These are phyloP conservation scores for Paguma larvata DNA, from an alignment of 2,797 vertebrate species.

Conservation along the genomic window DNA sequence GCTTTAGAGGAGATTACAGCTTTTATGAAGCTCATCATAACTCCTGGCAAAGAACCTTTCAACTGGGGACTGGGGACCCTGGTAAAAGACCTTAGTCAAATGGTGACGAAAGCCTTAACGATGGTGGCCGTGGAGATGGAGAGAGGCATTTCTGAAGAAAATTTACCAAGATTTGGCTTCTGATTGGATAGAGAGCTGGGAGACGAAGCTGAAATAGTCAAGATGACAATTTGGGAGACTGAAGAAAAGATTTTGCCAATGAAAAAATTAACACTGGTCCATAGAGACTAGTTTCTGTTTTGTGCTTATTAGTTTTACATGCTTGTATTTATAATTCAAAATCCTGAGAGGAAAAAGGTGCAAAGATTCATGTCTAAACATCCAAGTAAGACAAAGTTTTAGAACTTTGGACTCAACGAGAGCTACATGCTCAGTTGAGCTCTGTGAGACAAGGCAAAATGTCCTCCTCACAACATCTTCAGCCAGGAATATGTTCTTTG, in stretches of 20 bases:
- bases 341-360: neutral
- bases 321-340: constrained; percentile 47
- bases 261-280: neutral
- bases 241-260: neutral
- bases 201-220: neutral
- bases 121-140: neutral
- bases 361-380: constrained; percentile 36
- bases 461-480: constrained; percentile 49
- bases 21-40: neutral
- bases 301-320: constrained; percentile 16
- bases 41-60: neutral
- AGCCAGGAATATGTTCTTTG: constrained; percentile 77
- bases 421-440: constrained; percentile 26
- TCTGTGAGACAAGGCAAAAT: constrained; percentile 65
- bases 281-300: neutral
- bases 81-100: neutral
- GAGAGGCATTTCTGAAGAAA: neutral
- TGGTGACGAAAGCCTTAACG: neutral
- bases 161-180: neutral
- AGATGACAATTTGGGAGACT: neutral
- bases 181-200: neutral
- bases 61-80: neutral
- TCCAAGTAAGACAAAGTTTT: constrained; percentile 58
- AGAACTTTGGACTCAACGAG: neutral
- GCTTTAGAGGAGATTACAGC: neutral